Base-by-base conservation (phyloP, 2,797 vertebrate species). In the Borostomias antarcticus region DNA sequence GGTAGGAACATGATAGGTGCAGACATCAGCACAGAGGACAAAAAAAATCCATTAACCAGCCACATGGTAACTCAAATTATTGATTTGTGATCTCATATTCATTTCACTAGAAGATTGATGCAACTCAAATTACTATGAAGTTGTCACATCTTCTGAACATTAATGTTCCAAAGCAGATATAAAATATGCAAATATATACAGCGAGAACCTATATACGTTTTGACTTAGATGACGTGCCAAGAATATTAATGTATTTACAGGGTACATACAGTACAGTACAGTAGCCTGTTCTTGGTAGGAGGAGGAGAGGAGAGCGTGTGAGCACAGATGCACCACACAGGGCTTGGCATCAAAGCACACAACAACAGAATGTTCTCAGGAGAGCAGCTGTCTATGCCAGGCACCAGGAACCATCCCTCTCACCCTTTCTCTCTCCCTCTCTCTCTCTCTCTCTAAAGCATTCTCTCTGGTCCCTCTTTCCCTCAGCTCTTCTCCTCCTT, bases 351-450 rank as follows among this genome's bases (percentile, higher is more conserved):
- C 21, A 62, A 50, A 78, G 68, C 59, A 69, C 68, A 70, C 80
- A 73, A 70, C 80, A 73, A 86, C 86, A 88, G 76, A 84, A 85
- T 87, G 78, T 80, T 85, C 80, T 82, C 65, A 77, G 75, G 74
- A 72, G 67, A 83, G 81, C 84, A 85, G 79, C 77, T 89, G 81
- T 75, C 37, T 68, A 76, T 80, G 77, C 73, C 70, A 84, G 78
- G 81, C 45, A 58, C 45, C 29, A 43, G n/a, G 21, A 56, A 45
- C 9, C 21, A 15, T 45, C 58, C 26, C 65, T 26, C 65, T 62
- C 72, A 76, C 64, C 75, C 60, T 51, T 75, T 70, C 58, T 68
- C 70, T 65, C 66, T 52, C 65, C 61, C 72, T 77, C 64, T 77
- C 60, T 51, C 74, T 70, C 58, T 68, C 70, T 65, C 66, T 52